Conservation (phyloP, 1,140 invertebrate species). For the Drosophila albomicans region DNA sequence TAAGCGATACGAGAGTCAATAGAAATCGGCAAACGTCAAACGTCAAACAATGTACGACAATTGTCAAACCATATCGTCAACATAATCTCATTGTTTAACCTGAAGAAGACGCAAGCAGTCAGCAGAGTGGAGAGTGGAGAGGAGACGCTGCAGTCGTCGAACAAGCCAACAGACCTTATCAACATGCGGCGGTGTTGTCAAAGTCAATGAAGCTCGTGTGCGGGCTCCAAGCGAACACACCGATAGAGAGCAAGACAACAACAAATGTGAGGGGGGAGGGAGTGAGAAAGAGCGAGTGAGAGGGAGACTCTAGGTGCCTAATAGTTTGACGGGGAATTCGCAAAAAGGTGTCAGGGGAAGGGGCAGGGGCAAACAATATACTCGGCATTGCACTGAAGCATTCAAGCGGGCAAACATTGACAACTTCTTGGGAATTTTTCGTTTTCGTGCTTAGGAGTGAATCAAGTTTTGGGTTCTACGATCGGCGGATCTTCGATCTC, state of each 20-base stretch:
- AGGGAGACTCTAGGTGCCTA: not conserved
- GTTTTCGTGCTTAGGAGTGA: slow-evolving; percentile 44
- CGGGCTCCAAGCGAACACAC: slow-evolving; percentile 25
- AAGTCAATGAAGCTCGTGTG: slow-evolving; percentile 68
- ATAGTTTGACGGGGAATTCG: slow-evolving; percentile 34
- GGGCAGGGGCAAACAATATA: slow-evolving; percentile 36
- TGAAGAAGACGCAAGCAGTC: slow-evolving; percentile 22
- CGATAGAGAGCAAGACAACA: not conserved
- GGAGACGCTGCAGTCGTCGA: not conserved
- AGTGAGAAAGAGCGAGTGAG: slow-evolving; percentile 11
- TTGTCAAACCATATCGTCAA: slow-evolving; percentile 84
- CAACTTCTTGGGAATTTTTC: slow-evolving; percentile 78
- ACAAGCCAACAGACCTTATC: slow-evolving; percentile 57
- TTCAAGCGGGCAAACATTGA: slow-evolving; percentile 78
- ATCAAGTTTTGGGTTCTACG: slow-evolving; percentile 10
- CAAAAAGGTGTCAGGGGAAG: slow-evolving; percentile 32
- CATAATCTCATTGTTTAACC: slow-evolving; percentile 84
- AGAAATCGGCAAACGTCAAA: slow-evolving; percentile 83
- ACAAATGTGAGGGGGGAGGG: not conserved
- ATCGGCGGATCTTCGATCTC: not conserved
- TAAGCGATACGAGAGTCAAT: slow-evolving; percentile 75
- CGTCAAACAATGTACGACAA: slow-evolving; percentile 84
- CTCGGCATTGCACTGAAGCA: slow-evolving; percentile 64
- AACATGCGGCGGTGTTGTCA: slow-evolving; percentile 76
- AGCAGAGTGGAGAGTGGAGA: not conserved